Percentiles rank a stretch among this genome's conserved stretches.
phyloP scores from a whole-genome alignment of 1,140 invertebrate genomes.

The Paraescarpia echinospica region DNA sequence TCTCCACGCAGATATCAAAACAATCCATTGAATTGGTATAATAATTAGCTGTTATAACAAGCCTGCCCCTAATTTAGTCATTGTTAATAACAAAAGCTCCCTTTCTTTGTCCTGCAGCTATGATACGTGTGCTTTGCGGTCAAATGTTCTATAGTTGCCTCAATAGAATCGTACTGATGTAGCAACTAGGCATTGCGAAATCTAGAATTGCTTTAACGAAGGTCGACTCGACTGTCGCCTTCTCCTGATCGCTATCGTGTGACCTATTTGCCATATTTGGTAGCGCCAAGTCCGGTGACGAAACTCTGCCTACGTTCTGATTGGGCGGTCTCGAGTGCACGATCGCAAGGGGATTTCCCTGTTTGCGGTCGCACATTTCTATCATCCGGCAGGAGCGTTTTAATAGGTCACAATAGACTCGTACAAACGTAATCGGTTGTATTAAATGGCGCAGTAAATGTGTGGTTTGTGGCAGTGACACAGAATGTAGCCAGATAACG shows the following conservation, averaged over 20 bases:
- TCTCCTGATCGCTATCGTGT: neutral
- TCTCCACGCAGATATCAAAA: neutral
- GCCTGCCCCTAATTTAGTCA: neutral
- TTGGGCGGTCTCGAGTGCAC: neutral
- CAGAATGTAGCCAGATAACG: no score
- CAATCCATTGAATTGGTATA: neutral
- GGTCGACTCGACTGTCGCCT: neutral
- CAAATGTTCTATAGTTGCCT: neutral
- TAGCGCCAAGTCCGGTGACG: neutral
- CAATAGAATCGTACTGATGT: neutral
- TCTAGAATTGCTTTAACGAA: neutral
- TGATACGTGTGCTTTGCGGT: neutral
- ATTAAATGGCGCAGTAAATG: neutral
- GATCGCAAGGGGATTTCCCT: neutral
- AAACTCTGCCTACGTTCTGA: neutral
- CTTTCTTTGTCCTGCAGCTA: neutral
- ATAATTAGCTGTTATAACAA: neutral
- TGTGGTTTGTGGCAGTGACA: no score
- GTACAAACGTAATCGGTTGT: neutral
- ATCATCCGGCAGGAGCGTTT: neutral
- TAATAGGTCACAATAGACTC: neutral
- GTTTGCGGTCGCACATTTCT: neutral
- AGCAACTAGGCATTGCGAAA: neutral
- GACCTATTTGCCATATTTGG: neutral
- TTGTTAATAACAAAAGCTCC: neutral